Base-by-base conservation (phyloP, 2,888 invertebrate genomes). In the Conistra vaccinii region DNA sequence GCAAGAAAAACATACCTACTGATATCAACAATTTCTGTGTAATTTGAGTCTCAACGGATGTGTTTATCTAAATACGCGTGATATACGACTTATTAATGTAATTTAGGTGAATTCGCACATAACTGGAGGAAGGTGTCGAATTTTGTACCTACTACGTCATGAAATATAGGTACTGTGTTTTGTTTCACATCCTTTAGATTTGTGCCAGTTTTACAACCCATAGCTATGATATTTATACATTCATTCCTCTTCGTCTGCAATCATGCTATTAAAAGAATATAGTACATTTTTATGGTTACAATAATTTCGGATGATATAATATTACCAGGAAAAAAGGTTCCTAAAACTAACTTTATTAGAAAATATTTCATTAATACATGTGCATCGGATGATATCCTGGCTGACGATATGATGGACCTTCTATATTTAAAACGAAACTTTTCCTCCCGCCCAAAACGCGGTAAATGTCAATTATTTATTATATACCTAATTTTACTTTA, bases 41-140 rank as follows among this genome's bases (percentile, higher is more conserved):
- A 90, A 91, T 86, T 78, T 76, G 87, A 90, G 75, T 76, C 79
- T 71, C 51, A 71, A 69, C 73, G 91, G 90, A 91, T 89, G 89
- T 89, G 79, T 85, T 87, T 91, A 90, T 89, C 89, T 88, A 87
- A 87, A 89, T 89, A 86, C 69, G 65, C 71, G 73, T 79, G 77
- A 66, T 76, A 73, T 69, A 76, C 63, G 83, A 67, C 73, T 77
- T 72, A 80, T n/a, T 76, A 51, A 67, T 69, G 68, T 71, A 58
- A 76, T 86, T 83, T 74, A 74, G 73, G 69, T 80, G 69, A 85
- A 85, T 78, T 68, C 62, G 83, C 70, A 73, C 53, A 55, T 71
- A 67, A 80, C 62, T 67, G 61, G 58, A 75, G 60, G 61, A 55
- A 72, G 66, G 86, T 84, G 48, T 85, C 79, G 58, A 62, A 75